Percentiles rank a stretch among this genome's conserved stretches.
Conservation (phyloP, 2,113 vertebrate genomes). For the Nerophis lumbriciformis region DNA sequence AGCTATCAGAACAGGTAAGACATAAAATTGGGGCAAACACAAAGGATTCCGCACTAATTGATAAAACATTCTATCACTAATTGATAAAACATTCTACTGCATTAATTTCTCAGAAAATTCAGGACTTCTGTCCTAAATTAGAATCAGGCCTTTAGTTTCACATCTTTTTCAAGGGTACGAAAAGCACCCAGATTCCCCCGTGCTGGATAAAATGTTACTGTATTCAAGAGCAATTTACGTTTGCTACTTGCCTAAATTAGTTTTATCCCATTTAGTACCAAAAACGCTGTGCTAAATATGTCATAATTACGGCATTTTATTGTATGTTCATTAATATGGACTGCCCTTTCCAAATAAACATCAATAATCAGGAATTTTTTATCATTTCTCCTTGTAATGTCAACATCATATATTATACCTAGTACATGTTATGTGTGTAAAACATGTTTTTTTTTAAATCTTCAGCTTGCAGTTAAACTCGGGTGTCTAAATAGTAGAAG, state of each 20-base stretch:
- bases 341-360: too few species aligned
- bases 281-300: too few species aligned
- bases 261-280: background rate
- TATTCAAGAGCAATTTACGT: constrained; percentile 6
- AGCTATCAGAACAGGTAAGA: constrained; percentile 97
- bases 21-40: background rate
- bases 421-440: too few species aligned
- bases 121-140: background rate
- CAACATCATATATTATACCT: too few species aligned
- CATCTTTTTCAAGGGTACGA: constrained; percentile 5
- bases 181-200: constrained; percentile 55
- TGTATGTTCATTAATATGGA: too few species aligned
- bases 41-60: background rate
- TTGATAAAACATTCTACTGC: constrained; percentile 1
- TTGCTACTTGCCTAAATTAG: background rate
- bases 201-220: constrained; percentile 50
- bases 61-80: constrained; percentile 1
- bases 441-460: background rate
- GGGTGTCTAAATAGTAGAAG: background rate
- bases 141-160: background rate
- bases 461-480: background rate
- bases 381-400: too few species aligned
- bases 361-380: too few species aligned
- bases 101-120: background rate
- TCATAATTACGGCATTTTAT: too few species aligned